These are phyloP conservation scores for Aplocera efformata DNA, from an alignment of 2,888 invertebrate genomes.

Conservation along the genomic window DNA sequence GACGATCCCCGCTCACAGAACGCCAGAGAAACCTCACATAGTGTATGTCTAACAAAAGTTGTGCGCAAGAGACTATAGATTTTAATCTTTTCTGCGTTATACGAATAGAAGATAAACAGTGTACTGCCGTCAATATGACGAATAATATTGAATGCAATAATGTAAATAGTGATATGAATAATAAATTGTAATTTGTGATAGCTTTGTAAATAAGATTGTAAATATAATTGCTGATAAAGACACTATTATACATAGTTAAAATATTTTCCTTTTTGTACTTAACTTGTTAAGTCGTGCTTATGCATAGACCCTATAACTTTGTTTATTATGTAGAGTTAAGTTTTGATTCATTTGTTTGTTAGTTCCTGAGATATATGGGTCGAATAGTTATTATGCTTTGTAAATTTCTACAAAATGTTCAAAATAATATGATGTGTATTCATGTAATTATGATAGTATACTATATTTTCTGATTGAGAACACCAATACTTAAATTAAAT, in stretches of 20 bases:
- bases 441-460: constrained; percentile 61
- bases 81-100: constrained; percentile 59
- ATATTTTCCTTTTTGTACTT: constrained; percentile 71
- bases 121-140: constrained; percentile 55
- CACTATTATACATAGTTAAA: constrained; percentile 47
- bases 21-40: constrained; percentile 80
- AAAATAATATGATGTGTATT: constrained; percentile 48
- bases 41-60: constrained; percentile 80
- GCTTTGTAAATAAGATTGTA: constrained; percentile 77
- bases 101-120: constrained; percentile 46
- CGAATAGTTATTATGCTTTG: constrained; percentile 52
- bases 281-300: constrained; percentile 61
- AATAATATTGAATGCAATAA: constrained; percentile 70
- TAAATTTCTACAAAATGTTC: constrained; percentile 54
- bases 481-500: constrained; percentile 64
- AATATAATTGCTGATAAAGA: constrained; percentile 68
- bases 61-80: constrained; percentile 64
- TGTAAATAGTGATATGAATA: constrained; percentile 76
- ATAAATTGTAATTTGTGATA: constrained; percentile 78
- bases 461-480: constrained; percentile 73
- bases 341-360: constrained; percentile 51
- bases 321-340: constrained; percentile 44
- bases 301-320: constrained; percentile 35
- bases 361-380: constrained; percentile 63
- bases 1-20: constrained; percentile 75